A percentile compares a stretch with the other conserved stretches of the same genome.
Conservation (phyloP, 2,113 vertebrate genomes). For the Gopherus evgoodei region DNA sequence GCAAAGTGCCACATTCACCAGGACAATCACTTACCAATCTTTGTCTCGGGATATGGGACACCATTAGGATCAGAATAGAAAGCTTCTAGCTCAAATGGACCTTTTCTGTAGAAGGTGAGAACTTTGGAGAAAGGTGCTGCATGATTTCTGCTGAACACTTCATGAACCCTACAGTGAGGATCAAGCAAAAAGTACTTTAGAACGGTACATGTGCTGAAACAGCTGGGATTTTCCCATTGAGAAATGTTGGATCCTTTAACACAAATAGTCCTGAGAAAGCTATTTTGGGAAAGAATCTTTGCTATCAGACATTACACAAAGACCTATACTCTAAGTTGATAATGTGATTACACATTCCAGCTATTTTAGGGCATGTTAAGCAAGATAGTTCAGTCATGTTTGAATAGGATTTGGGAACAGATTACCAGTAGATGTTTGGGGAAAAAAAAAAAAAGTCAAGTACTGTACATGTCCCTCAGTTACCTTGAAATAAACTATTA, state of each 20-base stretch:
- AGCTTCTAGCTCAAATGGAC: conserved; percentile 85
- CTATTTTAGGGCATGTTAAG: neutral
- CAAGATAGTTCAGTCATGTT: neutral
- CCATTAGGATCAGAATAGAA: conserved; percentile 83
- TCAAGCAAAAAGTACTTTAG: neutral
- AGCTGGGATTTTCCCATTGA: neutral
- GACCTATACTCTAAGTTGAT: no score
- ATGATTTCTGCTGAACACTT: conserved; percentile 84
- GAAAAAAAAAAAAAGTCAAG: no score
- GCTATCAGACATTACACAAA: neutral
- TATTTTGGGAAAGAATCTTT: neutral
- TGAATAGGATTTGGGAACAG: neutral
- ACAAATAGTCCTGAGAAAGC: neutral
- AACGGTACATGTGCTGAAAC: neutral
- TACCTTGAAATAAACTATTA: neutral
- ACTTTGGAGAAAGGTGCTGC: conserved; percentile 84
- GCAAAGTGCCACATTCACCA: neutral
- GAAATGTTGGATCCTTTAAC: neutral
- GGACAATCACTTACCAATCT: conserved; percentile 80
- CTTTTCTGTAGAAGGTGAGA: conserved; percentile 84
- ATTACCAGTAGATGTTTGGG: neutral
- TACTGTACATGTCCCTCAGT: neutral
- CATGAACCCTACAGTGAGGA: conserved; percentile 74
- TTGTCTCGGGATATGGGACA: conserved; percentile 84
- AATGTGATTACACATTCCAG: neutral